These are phyloP conservation scores for Linhomoeus sp. DNA, from an alignment of 2,888 invertebrate genomes.

Conservation along the genomic window DNA sequence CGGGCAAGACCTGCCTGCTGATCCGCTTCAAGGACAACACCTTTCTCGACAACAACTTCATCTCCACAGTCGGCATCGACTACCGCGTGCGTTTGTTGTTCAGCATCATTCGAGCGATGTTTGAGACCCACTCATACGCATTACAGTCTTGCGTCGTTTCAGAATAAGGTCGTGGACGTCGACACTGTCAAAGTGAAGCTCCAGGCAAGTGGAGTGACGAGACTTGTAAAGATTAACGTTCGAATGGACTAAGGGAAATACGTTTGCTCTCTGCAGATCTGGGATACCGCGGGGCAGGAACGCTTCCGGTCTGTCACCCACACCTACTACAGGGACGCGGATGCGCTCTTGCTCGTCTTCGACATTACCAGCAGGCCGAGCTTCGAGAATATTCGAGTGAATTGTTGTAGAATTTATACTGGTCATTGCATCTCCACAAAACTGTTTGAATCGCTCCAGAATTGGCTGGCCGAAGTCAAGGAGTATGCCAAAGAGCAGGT, in stretches of 20 bases:
- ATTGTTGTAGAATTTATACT: too few relatives aligned
- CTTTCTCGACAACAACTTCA: slow-evolving; percentile 79
- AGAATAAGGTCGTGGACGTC: slow-evolving; percentile 38
- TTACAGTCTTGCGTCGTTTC: too few relatives aligned
- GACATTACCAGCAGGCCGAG: slow-evolving; percentile 86
- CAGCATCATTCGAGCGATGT: too few relatives aligned
- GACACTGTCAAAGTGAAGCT: slow-evolving; percentile 57
- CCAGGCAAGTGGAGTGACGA: slow-evolving; percentile 36
- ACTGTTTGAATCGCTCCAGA: slow-evolving; percentile 11
- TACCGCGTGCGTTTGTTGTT: slow-evolving; percentile 56
- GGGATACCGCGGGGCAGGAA: slow-evolving; percentile 82
- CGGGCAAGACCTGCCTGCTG: slow-evolving; percentile 82
- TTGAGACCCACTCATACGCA: too few relatives aligned
- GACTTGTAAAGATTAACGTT: too few relatives aligned
- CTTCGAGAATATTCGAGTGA: slow-evolving; percentile 74
- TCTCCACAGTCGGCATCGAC: slow-evolving; percentile 90
- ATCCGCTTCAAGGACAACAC: slow-evolving; percentile 81
- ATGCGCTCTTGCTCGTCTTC: slow-evolving; percentile 72
- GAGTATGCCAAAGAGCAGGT: slow-evolving; percentile 23
- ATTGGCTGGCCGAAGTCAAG: slow-evolving; percentile 22
- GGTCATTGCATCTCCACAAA: too few relatives aligned
- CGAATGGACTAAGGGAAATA: too few relatives aligned
- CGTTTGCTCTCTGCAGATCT: too few relatives aligned
- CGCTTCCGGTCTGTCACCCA: slow-evolving; percentile 79
- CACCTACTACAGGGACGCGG: slow-evolving; percentile 80